phyloP scores from a whole-genome alignment of 2,888 invertebrate species.

The Molanna angustata region DNA sequence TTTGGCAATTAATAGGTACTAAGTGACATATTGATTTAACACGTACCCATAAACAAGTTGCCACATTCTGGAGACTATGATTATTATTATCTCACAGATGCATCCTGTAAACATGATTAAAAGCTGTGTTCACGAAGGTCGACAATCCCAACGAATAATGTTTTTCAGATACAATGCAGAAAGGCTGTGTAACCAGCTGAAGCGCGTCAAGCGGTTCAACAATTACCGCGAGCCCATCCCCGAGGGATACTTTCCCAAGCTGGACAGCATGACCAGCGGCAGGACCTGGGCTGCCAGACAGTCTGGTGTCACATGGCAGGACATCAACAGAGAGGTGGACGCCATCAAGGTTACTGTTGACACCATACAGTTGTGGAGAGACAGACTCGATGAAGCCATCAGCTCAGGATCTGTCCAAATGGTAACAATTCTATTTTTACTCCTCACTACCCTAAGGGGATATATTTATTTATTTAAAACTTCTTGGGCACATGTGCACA shows the following conservation, averaged over 20 bases:
- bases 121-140: no score
- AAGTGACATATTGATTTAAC: no score
- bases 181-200: slow-evolving; percentile 37
- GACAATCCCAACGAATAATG: no score
- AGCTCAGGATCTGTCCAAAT: slow-evolving; percentile 37
- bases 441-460: no score
- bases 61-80: no score
- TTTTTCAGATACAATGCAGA: slow-evolving; percentile 39
- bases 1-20: no score
- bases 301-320: slow-evolving; percentile 31
- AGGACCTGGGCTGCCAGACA: slow-evolving; percentile 35
- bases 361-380: slow-evolving; percentile 41
- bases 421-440: slow-evolving; percentile 20
- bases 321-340: slow-evolving; percentile 34
- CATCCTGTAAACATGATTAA: no score
- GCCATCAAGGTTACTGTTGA: slow-evolving; percentile 35
- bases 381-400: slow-evolving; percentile 41
- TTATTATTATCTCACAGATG: no score
- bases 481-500: no score
- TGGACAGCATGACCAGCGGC: slow-evolving; percentile 36
- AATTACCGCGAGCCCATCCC: slow-evolving; percentile 36
- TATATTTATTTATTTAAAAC: no score
- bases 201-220: slow-evolving; percentile 35
- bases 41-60: no score
- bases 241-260: slow-evolving; percentile 40